Evolutionary conservation across 2,888 invertebrate genomes (phyloP).

Genomic region (Drosophila picticornis): DNA sequence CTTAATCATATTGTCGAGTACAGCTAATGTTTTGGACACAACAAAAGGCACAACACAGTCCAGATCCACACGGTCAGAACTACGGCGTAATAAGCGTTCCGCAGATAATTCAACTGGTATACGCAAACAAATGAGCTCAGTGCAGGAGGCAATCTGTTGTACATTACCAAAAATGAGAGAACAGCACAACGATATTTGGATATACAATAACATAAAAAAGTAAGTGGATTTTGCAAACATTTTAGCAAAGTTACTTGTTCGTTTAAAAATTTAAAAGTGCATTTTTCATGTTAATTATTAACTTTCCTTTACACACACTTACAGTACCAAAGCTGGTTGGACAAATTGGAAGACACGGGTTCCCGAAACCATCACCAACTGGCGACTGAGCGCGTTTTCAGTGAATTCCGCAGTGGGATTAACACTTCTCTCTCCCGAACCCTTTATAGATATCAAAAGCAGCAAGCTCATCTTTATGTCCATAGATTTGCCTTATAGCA

Average conservation of each 20-base stretch:
- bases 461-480: conserved; percentile 12
- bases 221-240: conserved; percentile 8
- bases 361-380: conserved; percentile 18
- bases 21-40: neutral
- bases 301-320: too few species aligned
- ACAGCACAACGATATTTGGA: conserved; percentile 37
- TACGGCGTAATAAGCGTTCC: neutral
- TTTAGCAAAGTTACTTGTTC: neutral
- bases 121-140: neutral
- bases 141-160: neutral
- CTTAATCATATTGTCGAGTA: conserved; percentile 29
- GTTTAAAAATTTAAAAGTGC: fast-evolving
- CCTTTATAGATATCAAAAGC: conserved; percentile 5
- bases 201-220: conserved; percentile 31
- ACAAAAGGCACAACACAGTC: neutral
- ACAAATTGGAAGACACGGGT: conserved; percentile 10
- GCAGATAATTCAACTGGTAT: neutral
- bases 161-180: neutral
- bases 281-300: neutral
- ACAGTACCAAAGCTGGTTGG: conserved; percentile 14
- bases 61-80: neutral
- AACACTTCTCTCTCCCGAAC: conserved; percentile 9
- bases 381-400: conserved; percentile 45
- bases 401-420: conserved; percentile 28
- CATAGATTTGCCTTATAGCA: conserved; percentile 11